phyloP scores from a whole-genome alignment of 2,113 vertebrate species.

The Chinchilla lanigera region DNA sequence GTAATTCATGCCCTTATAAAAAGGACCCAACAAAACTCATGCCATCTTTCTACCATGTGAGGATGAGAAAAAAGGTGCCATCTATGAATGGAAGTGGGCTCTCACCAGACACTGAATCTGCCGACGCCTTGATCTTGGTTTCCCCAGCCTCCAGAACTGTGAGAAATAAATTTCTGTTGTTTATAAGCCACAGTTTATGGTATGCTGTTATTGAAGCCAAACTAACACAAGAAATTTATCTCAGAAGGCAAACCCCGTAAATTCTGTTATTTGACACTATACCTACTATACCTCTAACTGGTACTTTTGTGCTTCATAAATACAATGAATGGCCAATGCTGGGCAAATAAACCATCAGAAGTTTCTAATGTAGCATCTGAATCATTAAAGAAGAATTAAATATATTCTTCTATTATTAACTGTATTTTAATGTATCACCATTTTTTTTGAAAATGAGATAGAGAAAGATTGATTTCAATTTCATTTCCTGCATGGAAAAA shows the following conservation, averaged over 20 bases:
- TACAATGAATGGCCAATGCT: neutral
- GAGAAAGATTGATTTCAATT: neutral
- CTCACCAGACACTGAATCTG: neutral
- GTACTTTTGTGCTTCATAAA: conserved; percentile 40
- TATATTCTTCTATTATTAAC: conserved; percentile 29
- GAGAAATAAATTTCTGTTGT: conserved; percentile 4
- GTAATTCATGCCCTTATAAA: neutral
- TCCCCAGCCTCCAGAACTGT: neutral
- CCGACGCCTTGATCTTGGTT: neutral
- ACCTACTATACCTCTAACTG: neutral
- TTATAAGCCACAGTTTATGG: neutral
- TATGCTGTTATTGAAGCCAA: neutral
- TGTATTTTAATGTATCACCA: conserved; percentile 16
- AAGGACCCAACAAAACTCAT: neutral
- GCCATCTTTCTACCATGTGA: neutral
- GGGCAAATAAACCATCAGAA: conserved; percentile 39
- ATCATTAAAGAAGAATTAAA: conserved; percentile 54
- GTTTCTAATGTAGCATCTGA: conserved; percentile 49
- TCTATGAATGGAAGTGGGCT: neutral
- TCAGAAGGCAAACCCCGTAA: conserved; percentile 49
- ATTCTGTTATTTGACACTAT: conserved; percentile 1
- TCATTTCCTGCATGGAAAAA: conserved; percentile 40
- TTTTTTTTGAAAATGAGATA: conserved; percentile 52
- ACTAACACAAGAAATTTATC: neutral
- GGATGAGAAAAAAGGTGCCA: neutral